phyloP scores from a whole-genome alignment of 1,140 invertebrate species.

The Camponotus pennsylvanicus region DNA sequence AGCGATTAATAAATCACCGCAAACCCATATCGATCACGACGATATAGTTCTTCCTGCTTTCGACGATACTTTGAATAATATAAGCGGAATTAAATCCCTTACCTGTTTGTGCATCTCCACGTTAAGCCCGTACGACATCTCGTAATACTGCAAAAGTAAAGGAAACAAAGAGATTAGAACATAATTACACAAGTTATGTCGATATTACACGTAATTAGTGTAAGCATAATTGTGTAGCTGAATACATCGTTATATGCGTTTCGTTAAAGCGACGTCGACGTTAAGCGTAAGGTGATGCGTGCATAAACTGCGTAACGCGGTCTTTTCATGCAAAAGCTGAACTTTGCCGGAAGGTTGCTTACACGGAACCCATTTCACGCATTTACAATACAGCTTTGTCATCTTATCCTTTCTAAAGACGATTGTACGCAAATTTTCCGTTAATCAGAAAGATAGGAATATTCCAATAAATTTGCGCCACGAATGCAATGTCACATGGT shows the following conservation, averaged over 20 bases:
- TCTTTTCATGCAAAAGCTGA: conserved; percentile 57
- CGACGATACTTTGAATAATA: conserved; percentile 44
- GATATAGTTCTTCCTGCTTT: conserved; percentile 48
- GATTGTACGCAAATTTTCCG: conserved; percentile 14
- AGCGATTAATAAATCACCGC: conserved; percentile 70
- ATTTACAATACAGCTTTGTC: conserved; percentile 33
- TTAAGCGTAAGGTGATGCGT: conserved; percentile 53
- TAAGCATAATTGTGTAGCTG: conserved; percentile 35
- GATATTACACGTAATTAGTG: conserved; percentile 36
- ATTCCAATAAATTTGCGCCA: conserved; percentile 26
- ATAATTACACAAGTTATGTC: conserved; percentile 23
- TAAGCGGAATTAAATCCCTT: conserved; percentile 77
- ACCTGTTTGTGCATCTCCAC: conserved; percentile 99
- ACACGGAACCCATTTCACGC: conserved; percentile 41
- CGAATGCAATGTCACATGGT: not conserved
- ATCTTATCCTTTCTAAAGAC: conserved; percentile 17
- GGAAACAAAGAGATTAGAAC: conserved; percentile 58
- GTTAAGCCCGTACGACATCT: conserved; percentile 99
- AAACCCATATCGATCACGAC: conserved; percentile 50
- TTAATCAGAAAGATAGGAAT: conserved; percentile 10
- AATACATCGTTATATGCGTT: conserved; percentile 33
- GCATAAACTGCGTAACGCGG: conserved; percentile 48
- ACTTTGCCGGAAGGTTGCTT: conserved; percentile 50
- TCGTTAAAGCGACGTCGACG: conserved; percentile 52
- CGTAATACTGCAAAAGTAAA: conserved; percentile 97